Percentiles rank a stretch among this genome's conserved stretches.
Conservation (phyloP, 2,888 invertebrate genomes). For the Apantesis nais region DNA sequence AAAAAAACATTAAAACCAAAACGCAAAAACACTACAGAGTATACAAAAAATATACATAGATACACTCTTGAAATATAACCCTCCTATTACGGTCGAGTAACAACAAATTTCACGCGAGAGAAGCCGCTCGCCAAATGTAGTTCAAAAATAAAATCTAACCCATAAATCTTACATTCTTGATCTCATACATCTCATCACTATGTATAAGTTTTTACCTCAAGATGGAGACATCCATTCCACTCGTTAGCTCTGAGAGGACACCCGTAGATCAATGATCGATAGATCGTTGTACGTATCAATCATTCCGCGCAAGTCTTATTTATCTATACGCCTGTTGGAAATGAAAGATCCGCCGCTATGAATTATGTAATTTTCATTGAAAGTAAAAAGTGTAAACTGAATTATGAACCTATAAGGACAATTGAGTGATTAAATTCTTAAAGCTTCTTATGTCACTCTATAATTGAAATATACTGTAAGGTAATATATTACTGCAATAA, state of each 20-base stretch:
- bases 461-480: neutral
- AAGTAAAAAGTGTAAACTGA: constrained; percentile 1
- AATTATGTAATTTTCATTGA: constrained; percentile 4
- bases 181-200: constrained; percentile 37
- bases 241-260: constrained; percentile 38
- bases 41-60: too few species aligned
- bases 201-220: constrained; percentile 41
- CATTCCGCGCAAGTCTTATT: constrained; percentile 34
- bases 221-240: constrained; percentile 47
- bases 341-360: constrained; percentile 7
- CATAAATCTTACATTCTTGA: constrained; percentile 20
- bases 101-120: too few species aligned
- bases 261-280: constrained; percentile 47
- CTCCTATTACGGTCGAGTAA: neutral
- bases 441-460: neutral
- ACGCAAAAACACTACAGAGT: too few species aligned
- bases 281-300: constrained; percentile 35
- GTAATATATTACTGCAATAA: neutral
- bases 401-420: neutral
- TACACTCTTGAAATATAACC: too few species aligned
- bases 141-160: neutral
- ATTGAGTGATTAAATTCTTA: constrained; percentile 11
- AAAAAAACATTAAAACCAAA: too few species aligned
- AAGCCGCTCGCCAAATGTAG: neutral
- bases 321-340: constrained; percentile 33